Conservation (phyloP, 2,113 vertebrate species). For the Cryptomyrus ogoouensis region DNA sequence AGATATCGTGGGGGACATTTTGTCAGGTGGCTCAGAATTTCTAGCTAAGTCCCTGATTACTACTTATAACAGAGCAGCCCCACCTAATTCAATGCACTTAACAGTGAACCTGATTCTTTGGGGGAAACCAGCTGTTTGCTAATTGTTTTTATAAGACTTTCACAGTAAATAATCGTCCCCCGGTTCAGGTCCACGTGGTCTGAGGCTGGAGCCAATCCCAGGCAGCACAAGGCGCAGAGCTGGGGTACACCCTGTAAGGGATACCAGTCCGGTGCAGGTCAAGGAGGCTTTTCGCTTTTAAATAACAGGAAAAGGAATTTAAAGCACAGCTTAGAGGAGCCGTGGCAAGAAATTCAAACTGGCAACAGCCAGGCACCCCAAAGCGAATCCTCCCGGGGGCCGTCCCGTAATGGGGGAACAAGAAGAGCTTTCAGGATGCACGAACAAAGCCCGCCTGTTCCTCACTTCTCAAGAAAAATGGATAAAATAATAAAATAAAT, state of each 20-base stretch:
- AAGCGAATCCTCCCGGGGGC: not conserved
- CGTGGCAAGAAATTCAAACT: slow-evolving; percentile 5
- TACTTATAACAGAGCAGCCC: not conserved
- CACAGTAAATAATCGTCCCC: not conserved
- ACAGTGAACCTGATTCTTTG: not conserved
- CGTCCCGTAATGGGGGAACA: not conserved
- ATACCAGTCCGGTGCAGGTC: not conserved
- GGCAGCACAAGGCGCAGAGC: not conserved
- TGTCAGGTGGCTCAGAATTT: not conserved
- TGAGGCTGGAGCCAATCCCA: not conserved
- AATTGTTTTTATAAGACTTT: not conserved
- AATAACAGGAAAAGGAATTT: not conserved
- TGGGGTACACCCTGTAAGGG: not conserved
- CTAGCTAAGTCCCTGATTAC: not conserved
- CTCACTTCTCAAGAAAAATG: not conserved
- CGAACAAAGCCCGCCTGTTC: not conserved
- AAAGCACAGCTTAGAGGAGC: not conserved
- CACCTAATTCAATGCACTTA: not conserved
- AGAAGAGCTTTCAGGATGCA: not conserved
- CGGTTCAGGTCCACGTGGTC: not conserved
- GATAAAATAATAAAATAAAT: not conserved
- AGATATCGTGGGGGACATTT: not conserved
- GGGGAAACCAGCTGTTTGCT: not conserved
- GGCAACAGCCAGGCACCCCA: not conserved
- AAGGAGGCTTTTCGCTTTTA: not conserved